Percentiles rank a stretch among this genome's conserved stretches.
Evolutionary conservation across 2,113 vertebrate species (phyloP).

Genomic region (Argyrosomus japonicus): DNA sequence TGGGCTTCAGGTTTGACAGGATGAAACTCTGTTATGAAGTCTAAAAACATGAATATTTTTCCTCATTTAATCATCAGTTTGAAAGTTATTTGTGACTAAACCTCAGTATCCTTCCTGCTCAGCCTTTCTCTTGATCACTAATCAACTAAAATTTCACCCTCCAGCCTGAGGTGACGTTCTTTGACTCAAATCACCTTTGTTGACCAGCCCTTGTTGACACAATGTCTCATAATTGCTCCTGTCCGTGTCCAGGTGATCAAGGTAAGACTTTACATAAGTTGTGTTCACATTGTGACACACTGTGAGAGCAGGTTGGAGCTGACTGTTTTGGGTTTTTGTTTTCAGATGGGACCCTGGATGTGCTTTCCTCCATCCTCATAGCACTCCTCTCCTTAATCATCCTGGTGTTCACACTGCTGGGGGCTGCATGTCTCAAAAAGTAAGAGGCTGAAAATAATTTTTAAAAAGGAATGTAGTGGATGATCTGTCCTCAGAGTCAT

Average conservation of each 20-base stretch:
- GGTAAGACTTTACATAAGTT: neutral
- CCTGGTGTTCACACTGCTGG: constrained; percentile 49
- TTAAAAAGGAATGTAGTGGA: neutral
- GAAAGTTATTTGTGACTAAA: neutral
- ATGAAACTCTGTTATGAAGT: neutral
- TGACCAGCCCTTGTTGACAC: neutral
- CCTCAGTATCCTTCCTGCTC: neutral
- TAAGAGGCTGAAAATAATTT: constrained; percentile 51
- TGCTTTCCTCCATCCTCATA: neutral
- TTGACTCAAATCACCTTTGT: neutral
- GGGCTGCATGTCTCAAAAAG: constrained; percentile 66
- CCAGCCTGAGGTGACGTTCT: constrained; percentile 16
- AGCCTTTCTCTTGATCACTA: neutral
- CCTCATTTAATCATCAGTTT: neutral
- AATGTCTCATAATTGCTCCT: neutral
- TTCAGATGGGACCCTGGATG: neutral
- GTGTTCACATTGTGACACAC: neutral
- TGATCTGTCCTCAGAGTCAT: too few species aligned
- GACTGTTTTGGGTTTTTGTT: neutral
- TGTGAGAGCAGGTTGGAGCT: neutral
- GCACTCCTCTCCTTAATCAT: constrained; percentile 33
- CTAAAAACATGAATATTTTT: neutral
- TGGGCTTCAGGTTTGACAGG: neutral
- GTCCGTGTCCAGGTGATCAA: neutral
- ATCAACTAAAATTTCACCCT: neutral